phyloP scores from a whole-genome alignment of 2,888 invertebrate species.

The Camponotus fellah region DNA sequence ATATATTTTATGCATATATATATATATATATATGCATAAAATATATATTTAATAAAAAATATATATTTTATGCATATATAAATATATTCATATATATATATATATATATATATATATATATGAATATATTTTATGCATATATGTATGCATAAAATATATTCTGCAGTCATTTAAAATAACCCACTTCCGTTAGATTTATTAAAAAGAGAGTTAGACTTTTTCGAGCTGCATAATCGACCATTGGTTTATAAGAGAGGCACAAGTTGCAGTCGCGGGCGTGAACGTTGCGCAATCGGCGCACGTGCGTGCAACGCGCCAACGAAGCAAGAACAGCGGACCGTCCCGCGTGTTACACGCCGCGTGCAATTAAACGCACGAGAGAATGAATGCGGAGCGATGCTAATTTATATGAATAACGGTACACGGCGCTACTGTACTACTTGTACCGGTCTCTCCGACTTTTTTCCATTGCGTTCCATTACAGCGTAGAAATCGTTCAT shows the following conservation, averaged over 20 bases:
- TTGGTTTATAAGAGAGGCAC: slow-evolving; percentile 33
- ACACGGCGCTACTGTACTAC: slow-evolving; percentile 45
- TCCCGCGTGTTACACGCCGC: slow-evolving; percentile 19
- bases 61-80: no score
- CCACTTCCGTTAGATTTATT: background rate
- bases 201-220: background rate
- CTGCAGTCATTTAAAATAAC: background rate
- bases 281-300: slow-evolving; percentile 48
- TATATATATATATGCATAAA: no score
- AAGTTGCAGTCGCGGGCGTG: slow-evolving; percentile 41
- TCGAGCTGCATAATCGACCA: background rate
- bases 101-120: no score
- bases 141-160: background rate
- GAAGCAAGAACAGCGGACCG: slow-evolving; percentile 34
- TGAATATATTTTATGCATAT: slow-evolving; percentile 6
- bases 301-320: slow-evolving; percentile 40
- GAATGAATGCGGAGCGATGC: slow-evolving; percentile 31
- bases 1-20: no score
- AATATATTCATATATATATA: no score
- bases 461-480: slow-evolving; percentile 21
- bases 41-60: no score
- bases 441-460: background rate
- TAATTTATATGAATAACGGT: slow-evolving; percentile 40
- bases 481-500: background rate
- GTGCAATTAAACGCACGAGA: slow-evolving; percentile 36